Conservation (phyloP, 2,888 invertebrate genomes). For the Apotomis betuletana region DNA sequence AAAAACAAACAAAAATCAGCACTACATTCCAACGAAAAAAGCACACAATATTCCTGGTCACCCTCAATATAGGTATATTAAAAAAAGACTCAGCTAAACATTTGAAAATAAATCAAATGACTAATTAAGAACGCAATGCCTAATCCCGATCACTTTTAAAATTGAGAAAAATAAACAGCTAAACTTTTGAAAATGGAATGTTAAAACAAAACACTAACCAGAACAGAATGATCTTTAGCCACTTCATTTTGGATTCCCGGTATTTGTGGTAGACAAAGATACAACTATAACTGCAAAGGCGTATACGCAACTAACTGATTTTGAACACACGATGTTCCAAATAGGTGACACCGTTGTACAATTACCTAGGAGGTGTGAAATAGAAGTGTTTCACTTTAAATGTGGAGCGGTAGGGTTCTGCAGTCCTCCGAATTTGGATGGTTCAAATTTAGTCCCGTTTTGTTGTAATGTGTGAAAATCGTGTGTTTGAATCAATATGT, state of each 20-base stretch:
- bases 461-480: no score
- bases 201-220: constrained; percentile 53
- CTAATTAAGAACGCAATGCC: background rate
- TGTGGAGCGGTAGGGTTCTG: constrained; percentile 7
- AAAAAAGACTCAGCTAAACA: no score
- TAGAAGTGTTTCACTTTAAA: constrained; percentile 12
- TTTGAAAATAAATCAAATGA: constrained; percentile 9
- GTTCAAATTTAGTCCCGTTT: background rate
- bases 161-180: no score
- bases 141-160: no score
- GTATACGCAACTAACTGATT: constrained; percentile 27
- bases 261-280: background rate
- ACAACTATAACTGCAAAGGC: constrained; percentile 13
- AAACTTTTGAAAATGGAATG: background rate
- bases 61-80: no score
- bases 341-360: constrained; percentile 26
- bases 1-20: constrained; percentile 44
- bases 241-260: constrained; percentile 24
- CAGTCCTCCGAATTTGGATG: background rate
- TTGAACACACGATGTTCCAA: background rate
- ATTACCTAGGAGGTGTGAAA: constrained; percentile 29
- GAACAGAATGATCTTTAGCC: constrained; percentile 5
- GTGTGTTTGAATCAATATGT: no score
- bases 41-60: background rate
- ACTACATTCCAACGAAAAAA: constrained; percentile 49